Conservation (phyloP, 2,797 vertebrate genomes). For the Chelonia mydas region DNA sequence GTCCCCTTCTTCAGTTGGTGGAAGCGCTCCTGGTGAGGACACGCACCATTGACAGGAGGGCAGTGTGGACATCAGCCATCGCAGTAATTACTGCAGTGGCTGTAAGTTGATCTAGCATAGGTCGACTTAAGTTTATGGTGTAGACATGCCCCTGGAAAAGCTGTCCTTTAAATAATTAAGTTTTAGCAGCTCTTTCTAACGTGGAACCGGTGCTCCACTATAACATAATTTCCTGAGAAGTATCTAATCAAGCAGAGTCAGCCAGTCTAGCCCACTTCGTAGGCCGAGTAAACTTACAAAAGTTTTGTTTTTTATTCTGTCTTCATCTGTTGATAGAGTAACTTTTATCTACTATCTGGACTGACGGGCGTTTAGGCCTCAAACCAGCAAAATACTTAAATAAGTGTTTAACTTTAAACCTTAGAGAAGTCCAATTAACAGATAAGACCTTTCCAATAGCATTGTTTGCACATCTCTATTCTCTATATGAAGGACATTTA, state of each 20-base stretch:
- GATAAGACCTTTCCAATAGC: not conserved
- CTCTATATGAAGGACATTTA: not conserved
- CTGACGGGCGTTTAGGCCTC: constrained; percentile 48
- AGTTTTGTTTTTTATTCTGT: constrained; percentile 61
- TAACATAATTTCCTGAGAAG: constrained; percentile 46
- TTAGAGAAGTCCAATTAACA: constrained; percentile 31
- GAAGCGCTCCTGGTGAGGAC: too few species aligned
- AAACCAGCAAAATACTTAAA: constrained; percentile 57
- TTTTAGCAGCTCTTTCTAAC: not conserved
- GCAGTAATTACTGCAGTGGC: too few species aligned
- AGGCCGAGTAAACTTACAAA: constrained; percentile 9
- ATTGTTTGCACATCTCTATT: not conserved
- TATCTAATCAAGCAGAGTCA: constrained; percentile 48
- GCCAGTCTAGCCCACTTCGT: constrained; percentile 10
- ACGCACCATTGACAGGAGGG: too few species aligned
- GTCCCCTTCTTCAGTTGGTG: too few species aligned
- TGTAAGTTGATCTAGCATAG: too few species aligned
- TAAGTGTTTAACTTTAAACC: constrained; percentile 43
- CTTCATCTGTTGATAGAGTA: constrained; percentile 61
- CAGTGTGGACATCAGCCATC: too few species aligned
- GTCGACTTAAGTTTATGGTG: too few species aligned
- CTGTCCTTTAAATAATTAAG: not conserved
- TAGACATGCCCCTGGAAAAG: too few species aligned
- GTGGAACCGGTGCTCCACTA: constrained; percentile 30
- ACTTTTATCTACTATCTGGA: constrained; percentile 60